phyloP scores from a whole-genome alignment of 2,113 vertebrate genomes.

The Megalops atlanticus region DNA sequence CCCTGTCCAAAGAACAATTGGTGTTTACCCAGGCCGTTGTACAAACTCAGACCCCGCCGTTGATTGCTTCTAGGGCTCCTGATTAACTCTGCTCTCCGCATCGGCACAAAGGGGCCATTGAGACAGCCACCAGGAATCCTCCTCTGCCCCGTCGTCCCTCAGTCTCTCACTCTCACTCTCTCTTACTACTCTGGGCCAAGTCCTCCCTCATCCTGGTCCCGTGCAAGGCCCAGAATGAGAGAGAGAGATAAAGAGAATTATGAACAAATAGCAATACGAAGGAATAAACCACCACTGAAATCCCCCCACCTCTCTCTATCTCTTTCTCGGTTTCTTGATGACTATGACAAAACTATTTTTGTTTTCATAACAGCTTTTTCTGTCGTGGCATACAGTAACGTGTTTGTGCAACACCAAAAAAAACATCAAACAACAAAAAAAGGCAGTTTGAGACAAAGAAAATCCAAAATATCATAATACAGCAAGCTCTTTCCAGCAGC shows the following conservation, averaged over 20 bases:
- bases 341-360: constrained; percentile 60
- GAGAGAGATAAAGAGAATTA: constrained; percentile 37
- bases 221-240: no score
- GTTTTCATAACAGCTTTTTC: constrained; percentile 44
- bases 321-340: constrained; percentile 41
- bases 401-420: constrained; percentile 48
- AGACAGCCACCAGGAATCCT: constrained; percentile 54
- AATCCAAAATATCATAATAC: not conserved
- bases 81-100: constrained; percentile 76
- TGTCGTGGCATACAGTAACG: constrained; percentile 26
- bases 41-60: constrained; percentile 67
- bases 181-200: constrained; percentile 10
- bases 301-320: not conserved
- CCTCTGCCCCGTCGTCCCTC: not conserved
- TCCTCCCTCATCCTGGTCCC: no score
- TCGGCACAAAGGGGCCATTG: constrained; percentile 70
- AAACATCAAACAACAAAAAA: not conserved
- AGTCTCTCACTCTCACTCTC: not conserved
- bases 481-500: not conserved
- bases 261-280: constrained; percentile 11
- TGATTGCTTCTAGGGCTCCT: constrained; percentile 79
- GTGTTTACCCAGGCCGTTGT: constrained; percentile 82
- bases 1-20: constrained; percentile 78
- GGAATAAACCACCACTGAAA: not conserved
- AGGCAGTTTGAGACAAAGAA: not conserved